These are phyloP conservation scores for Eulithis testata DNA, from an alignment of 2,888 invertebrate species.

Conservation along the genomic window DNA sequence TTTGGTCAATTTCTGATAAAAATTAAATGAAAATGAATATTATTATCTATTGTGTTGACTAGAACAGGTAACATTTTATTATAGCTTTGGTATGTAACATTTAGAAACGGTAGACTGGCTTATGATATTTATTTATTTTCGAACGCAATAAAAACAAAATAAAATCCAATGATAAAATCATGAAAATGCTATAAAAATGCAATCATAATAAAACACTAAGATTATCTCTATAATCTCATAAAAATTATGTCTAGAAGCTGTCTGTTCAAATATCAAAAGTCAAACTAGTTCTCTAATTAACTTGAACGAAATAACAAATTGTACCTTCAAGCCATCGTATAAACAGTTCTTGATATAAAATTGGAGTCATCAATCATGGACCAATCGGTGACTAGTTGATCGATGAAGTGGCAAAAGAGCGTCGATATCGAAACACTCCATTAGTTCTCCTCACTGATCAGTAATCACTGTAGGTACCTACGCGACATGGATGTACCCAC, in stretches of 20 bases:
- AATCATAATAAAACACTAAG: constrained; percentile 28
- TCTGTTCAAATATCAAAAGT: constrained; percentile 26
- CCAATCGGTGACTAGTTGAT: constrained; percentile 58
- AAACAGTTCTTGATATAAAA: constrained; percentile 43
- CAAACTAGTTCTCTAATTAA: constrained; percentile 31
- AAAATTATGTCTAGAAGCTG: constrained; percentile 24
- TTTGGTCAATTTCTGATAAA: not conserved
- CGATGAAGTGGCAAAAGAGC: constrained; percentile 64
- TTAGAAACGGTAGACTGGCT: not conserved
- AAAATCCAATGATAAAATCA: constrained; percentile 12
- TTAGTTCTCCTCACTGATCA: constrained; percentile 61
- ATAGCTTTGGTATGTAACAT: too few relatives aligned
- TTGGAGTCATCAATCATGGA: constrained; percentile 60
- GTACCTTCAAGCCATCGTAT: constrained; percentile 21
- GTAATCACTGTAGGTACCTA: constrained; percentile 22
- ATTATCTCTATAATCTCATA: constrained; percentile 25
- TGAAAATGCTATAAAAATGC: constrained; percentile 19
- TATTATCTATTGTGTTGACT: too few relatives aligned
- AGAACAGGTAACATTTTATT: too few relatives aligned
- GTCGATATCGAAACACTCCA: constrained; percentile 57
- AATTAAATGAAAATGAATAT: not conserved
- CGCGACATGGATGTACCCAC: too few relatives aligned
- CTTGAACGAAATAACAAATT: constrained; percentile 27
- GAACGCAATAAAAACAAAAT: constrained; percentile 20
- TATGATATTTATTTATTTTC: not conserved